Conservation (phyloP, 2,888 invertebrate genomes). For the Scelioninae gen. 1 region DNA sequence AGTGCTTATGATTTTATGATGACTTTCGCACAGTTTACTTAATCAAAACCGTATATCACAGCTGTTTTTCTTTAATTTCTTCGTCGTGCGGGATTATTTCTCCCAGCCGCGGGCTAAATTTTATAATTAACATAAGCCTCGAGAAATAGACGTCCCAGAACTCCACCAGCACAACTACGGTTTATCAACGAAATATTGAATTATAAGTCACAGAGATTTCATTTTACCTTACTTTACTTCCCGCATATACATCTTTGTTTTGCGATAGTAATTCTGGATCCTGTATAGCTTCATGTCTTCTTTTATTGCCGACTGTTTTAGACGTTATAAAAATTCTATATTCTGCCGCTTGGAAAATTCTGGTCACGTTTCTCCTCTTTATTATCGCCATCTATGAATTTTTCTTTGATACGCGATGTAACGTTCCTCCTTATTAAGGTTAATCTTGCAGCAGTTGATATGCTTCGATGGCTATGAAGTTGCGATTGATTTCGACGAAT, state of each 20-base stretch:
- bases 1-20: slow-evolving; percentile 24
- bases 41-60: slow-evolving; percentile 9
- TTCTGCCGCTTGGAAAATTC: slow-evolving; percentile 35
- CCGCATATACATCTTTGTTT: slow-evolving; percentile 7
- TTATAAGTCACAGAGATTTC: slow-evolving; percentile 1
- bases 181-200: slow-evolving; percentile 1
- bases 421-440: slow-evolving; percentile 52
- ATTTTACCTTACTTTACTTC: neutral
- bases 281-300: slow-evolving; percentile 24
- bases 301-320: slow-evolving; percentile 51
- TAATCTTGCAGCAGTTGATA: slow-evolving; percentile 28
- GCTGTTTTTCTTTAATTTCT: slow-evolving; percentile 22
- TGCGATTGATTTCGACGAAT: no score
- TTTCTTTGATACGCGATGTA: slow-evolving; percentile 23
- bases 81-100: neutral
- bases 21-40: slow-evolving; percentile 16
- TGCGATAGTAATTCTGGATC: slow-evolving; percentile 40
- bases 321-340: slow-evolving; percentile 53
- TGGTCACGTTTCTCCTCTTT: slow-evolving; percentile 54
- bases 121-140: slow-evolving; percentile 4
- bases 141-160: neutral
- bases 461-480: no score
- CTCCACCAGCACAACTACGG: neutral
- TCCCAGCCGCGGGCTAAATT: neutral
- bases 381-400: slow-evolving; percentile 57